phyloP scores from a whole-genome alignment of 1,140 invertebrate genomes.

The roundworm (Caenorhabditis elegans) region DNA sequence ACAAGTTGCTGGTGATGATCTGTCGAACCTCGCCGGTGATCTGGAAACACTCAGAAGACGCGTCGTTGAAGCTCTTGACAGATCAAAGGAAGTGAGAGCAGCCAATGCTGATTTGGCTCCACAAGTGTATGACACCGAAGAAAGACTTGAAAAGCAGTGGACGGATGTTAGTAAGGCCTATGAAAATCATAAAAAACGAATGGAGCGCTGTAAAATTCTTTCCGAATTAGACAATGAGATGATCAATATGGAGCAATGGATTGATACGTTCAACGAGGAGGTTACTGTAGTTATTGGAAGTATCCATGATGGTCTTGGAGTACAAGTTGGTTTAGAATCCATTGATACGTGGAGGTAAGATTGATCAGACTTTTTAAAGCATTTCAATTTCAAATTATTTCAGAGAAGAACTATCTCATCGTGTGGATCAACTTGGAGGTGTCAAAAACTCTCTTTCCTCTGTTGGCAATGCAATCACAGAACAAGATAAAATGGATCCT shows the following conservation, averaged over 20 bases:
- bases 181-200: background rate
- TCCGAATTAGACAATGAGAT: background rate
- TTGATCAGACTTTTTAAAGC: background rate
- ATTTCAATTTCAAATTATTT: background rate
- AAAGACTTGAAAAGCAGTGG: background rate
- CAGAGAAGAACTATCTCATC: slow-evolving; percentile 17
- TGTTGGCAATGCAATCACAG: background rate
- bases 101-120: background rate
- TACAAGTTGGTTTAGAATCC: background rate
- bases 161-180: background rate
- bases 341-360: background rate
- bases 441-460: background rate
- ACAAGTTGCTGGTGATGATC: background rate
- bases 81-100: background rate
- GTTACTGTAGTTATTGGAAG: background rate
- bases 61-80: background rate
- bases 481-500: background rate
- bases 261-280: slow-evolving; percentile 19
- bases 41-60: background rate
- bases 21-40: background rate
- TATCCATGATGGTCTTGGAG: background rate
- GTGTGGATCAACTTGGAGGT: background rate
- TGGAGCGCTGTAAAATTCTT: background rate
- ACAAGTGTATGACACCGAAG: background rate
- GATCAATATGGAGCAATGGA: background rate